Evolutionary conservation across 1,140 invertebrate species (phyloP).

Genomic region (Oryzaephilus surinamensis): DNA sequence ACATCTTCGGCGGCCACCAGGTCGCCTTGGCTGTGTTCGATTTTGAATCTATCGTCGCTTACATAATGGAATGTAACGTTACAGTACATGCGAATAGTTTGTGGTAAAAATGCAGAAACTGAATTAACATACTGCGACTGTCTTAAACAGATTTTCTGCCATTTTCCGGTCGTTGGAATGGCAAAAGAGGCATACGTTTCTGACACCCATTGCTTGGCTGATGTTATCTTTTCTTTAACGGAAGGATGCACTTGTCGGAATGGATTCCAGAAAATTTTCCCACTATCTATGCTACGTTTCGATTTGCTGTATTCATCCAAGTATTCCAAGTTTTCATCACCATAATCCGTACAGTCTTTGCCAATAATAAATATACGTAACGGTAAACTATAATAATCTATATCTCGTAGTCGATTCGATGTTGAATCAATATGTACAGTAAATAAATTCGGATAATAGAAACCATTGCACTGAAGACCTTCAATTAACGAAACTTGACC

Average conservation of each 20-base stretch:
- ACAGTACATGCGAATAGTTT: constrained; percentile 59
- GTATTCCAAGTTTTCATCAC: constrained; percentile 35
- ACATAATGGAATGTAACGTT: constrained; percentile 65
- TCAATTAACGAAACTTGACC: constrained; percentile 66
- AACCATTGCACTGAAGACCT: constrained; percentile 63
- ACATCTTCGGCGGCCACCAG: constrained; percentile 67
- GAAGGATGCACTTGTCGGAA: constrained; percentile 40
- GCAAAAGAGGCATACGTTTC: constrained; percentile 74
- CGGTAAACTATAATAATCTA: constrained; percentile 76
- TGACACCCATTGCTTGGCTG: constrained; percentile 71
- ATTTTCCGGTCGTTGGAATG: constrained; percentile 65
- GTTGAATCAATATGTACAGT: constrained; percentile 78
- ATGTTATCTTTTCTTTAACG: constrained; percentile 47
- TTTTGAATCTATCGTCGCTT: constrained; percentile 63
- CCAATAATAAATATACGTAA: constrained; percentile 68
- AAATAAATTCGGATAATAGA: constrained; percentile 73
- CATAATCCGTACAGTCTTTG: constrained; percentile 53
- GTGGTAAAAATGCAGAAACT: constrained; percentile 61
- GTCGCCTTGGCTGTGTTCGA: constrained; percentile 68
- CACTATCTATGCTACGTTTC: constrained; percentile 21
- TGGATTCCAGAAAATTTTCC: too few relatives aligned
- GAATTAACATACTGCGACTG: constrained; percentile 70
- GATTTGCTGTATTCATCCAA: constrained; percentile 36
- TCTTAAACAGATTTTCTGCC: constrained; percentile 65
- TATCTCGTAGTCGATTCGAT: constrained; percentile 61